Conservation (phyloP, 2,888 invertebrate species). For the Nematopogon swammerdamellus region DNA sequence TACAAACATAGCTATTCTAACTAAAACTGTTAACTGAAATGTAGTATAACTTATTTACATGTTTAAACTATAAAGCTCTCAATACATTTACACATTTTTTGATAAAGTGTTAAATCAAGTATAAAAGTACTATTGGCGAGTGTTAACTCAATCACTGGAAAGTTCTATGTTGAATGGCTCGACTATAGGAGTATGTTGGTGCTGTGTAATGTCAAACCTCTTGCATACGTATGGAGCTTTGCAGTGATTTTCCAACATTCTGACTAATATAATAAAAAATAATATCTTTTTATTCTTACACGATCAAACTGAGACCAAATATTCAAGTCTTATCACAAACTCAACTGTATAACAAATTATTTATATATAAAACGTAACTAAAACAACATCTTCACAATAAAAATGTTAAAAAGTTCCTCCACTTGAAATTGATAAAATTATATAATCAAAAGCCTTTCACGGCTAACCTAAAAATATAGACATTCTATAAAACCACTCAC, state of each 20-base stretch:
- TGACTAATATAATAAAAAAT: not conserved
- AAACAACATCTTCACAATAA: not conserved
- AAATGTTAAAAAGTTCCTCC: not conserved
- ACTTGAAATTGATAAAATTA: not conserved
- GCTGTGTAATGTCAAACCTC: no score
- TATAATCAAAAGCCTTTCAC: not conserved
- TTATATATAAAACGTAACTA: not conserved
- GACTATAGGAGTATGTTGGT: no score
- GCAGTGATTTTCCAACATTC: not conserved
- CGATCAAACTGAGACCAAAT: not conserved
- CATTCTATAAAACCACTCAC: no score
- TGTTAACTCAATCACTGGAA: not conserved
- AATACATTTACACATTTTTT: not conserved
- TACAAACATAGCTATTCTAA: not conserved
- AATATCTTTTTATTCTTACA: not conserved
- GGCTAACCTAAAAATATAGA: not conserved
- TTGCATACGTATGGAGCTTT: not conserved
- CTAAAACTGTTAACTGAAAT: not conserved
- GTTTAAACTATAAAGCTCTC: not conserved
- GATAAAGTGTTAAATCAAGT: not conserved
- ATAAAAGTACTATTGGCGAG: not conserved
- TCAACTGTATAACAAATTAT: not conserved
- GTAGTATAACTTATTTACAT: not conserved
- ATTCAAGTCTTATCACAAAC: not conserved
- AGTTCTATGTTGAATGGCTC: not conserved